Evolutionary conservation across 2,888 invertebrate species (phyloP).

Genomic region (Stegana nigrithorax): DNA sequence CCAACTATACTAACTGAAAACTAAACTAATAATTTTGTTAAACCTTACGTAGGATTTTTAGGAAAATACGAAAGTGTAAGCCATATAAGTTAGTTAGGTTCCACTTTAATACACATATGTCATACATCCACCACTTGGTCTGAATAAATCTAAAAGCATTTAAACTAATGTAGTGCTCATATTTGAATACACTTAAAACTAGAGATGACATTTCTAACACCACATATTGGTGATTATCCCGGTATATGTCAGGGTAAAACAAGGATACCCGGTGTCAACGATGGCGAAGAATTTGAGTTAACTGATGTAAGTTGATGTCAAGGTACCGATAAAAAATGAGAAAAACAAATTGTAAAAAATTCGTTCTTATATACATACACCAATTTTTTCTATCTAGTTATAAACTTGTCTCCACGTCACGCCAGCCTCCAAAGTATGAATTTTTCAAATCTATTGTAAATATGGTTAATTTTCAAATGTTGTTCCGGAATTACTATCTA

Average conservation of each 20-base stretch:
- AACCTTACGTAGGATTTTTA: too few species aligned
- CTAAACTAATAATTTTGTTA: too few species aligned
- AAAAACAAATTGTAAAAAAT: conserved; percentile 42
- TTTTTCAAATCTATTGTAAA: conserved; percentile 52
- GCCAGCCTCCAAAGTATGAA: conserved; percentile 25
- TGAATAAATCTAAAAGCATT: too few species aligned
- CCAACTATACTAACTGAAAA: too few species aligned
- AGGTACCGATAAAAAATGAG: conserved; percentile 29
- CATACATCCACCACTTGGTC: too few species aligned
- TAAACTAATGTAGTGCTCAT: too few species aligned
- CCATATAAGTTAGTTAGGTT: too few species aligned
- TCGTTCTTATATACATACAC: conserved; percentile 26
- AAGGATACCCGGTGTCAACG: conserved; percentile 94
- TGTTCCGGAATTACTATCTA: conserved; percentile 65
- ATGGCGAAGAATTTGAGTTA: conserved; percentile 86
- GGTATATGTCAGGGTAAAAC: conserved; percentile 95
- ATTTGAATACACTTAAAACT: conserved; percentile 54
- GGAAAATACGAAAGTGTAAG: too few species aligned
- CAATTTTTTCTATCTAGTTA: conserved; percentile 27
- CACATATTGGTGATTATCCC: conserved; percentile 88
- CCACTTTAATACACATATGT: too few species aligned
- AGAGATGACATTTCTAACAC: conserved; percentile 86
- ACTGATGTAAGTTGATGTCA: conserved; percentile 82
- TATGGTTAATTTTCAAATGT: conserved; percentile 64
- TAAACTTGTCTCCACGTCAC: not conserved